Base-by-base conservation (phyloP, 2,888 invertebrate species). In the Polietes domitor region DNA sequence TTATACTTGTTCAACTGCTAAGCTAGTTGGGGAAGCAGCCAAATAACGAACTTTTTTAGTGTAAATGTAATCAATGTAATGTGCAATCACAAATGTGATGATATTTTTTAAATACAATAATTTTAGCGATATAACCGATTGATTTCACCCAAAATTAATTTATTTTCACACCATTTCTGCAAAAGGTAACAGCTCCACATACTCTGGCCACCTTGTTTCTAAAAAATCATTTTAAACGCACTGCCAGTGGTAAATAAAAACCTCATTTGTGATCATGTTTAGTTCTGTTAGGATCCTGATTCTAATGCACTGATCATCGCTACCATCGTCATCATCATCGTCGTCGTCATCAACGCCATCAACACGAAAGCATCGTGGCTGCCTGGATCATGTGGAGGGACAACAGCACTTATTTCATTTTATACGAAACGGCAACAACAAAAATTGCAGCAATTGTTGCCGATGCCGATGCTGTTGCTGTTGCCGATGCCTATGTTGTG, bases 221-320 rank as follows among this genome's bases (percentile, higher is more conserved):
- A 24, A 68, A 24, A 26, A 37, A 12, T 65, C 43, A 55, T 55
- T 21, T 2, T 37, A 47, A 83, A 83, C 80, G 77, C 77, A 80
- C 47, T 65, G 70, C 53, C 65, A 81, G 53, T 28, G 58, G 55
- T 50, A 47, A 75, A 53, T n/a, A 71, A 43, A 28, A 78, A 41
- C 72, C 47, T 61, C 65, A 80, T 75, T 80, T 82, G 28, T 71
- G 58, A 58, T 53, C 71, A 80, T 77, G 77, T 75, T 80, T 77
- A 80, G 79, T 82, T 82, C 77, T 73, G 77, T 80, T 80, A 77
- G 68, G 74, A 82, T 83, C 77, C 78, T 77, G 85, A 85, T 85
- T 78, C 76, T 83, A 83, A 76, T 78, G 85, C 78, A 76, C 80
- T 80, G 80, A 85, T 82, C 77, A 73, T 53, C 78, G 75, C 77